Base-by-base conservation (phyloP, 2,797 vertebrate genomes). In the Crocidura indochinensis region DNA sequence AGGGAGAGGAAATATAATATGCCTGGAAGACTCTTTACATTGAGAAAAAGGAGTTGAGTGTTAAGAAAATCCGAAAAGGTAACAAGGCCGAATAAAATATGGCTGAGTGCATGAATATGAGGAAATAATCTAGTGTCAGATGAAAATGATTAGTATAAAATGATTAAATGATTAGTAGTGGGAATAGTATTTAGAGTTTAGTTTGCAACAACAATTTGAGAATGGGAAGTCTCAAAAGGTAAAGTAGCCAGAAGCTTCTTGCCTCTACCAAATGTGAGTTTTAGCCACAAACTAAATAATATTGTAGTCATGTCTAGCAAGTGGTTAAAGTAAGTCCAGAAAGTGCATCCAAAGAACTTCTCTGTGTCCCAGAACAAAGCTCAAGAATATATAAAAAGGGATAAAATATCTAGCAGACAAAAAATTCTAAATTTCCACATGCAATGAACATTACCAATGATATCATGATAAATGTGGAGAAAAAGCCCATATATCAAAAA, bases 381-480 rank as follows among this genome's bases (percentile, higher is more conserved):
- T 62, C 20, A 84, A 73, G 19, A 56, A 24, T 29, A 69, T 27
- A 27, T 81, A 71, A 47, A 10, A 29, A 51, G 78, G 12, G 79
- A 24, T 74, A 77, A 88, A 90, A 68, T 38, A 81, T n/a, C 19
- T 31, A 78, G 56, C 4, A 71, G 19, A 0, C 31, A 38, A 44
- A 2, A 77, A 80, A 24, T 56, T 60, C 51, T 29, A 77, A 62
- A 4, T 27, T 80, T 26, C 65, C n/a, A 10, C 31, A 88, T 68
- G 19, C 53, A 92, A 60, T 75, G 49, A 72, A 49, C 83, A 56
- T 65, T 6, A 88, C 3, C 3, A 81, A 56, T 27, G 24, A 47
- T 68, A 51, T 24, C 12, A 74, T 84, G 38, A 84, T 64, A 38
- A 87, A 47, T 8, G 62, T 91, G 24, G n/a, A 88, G 84, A 83